Evolutionary conservation across 30 jellyfish, hydroid and myxozoan genomes (phyloP).

Genomic region (Hydractinia echinata): DNA sequence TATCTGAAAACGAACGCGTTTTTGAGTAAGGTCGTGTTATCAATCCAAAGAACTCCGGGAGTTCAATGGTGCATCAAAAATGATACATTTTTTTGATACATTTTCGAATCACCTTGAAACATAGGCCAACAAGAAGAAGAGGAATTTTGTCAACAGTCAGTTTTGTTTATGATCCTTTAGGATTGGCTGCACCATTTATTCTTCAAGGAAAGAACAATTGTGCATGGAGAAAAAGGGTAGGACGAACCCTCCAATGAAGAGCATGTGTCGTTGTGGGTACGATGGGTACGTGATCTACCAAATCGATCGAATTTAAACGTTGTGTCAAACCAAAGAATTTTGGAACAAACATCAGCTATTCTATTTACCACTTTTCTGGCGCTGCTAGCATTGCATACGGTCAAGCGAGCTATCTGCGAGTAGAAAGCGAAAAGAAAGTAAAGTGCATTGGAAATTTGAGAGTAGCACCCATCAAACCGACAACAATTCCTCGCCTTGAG

Average conservation of each 20-base stretch:
- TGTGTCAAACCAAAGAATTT: not conserved
- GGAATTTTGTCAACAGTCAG: slow-evolving; percentile 19
- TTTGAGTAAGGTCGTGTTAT: no score
- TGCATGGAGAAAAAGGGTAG: slow-evolving; percentile 4
- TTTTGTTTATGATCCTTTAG: slow-evolving; percentile 35
- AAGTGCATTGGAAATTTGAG: slow-evolving; percentile 20
- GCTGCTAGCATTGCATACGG: slow-evolving; percentile 23
- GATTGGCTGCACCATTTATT: slow-evolving; percentile 17
- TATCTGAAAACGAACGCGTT: no score
- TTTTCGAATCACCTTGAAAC: no score
- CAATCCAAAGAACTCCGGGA: no score
- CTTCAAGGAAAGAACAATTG: slow-evolving; percentile 18
- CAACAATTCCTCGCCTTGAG: slow-evolving; percentile 28
- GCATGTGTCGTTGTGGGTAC: not conserved
- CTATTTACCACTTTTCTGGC: slow-evolving; percentile 16
- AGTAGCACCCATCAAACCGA: slow-evolving; percentile 39
- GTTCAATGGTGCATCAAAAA: no score
- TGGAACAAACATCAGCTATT: not conserved
- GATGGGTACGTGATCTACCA: slow-evolving; percentile 32
- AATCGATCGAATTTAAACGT: not conserved
- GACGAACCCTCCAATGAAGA: slow-evolving; percentile 18
- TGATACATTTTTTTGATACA: no score
- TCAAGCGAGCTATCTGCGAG: slow-evolving; percentile 16
- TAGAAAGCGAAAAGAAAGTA: not conserved
- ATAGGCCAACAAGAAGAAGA: slow-evolving; percentile 26